Base-by-base conservation (phyloP, 2,888 invertebrate genomes). In the Crematogaster levior region DNA sequence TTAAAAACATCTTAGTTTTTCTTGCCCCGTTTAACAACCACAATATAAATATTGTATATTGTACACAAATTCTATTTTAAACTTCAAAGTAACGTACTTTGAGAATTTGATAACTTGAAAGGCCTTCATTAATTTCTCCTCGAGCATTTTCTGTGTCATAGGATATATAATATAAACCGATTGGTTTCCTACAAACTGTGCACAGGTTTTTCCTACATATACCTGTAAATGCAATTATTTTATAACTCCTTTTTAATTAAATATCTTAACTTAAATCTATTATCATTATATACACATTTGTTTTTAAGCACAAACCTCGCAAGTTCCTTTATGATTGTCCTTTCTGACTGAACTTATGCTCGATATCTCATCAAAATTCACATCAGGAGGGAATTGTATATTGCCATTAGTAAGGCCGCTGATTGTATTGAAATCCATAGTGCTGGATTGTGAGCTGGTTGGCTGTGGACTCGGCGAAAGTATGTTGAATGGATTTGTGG, bases 81-180 rank as follows among this genome's bases (percentile, higher is more conserved):
- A 34, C 18, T 37, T 58, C 9, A 12, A 34, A 66, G 34, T 61
- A 73, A 83, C 75, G 81, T 85, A 94, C 97, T 97, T 97, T 18
- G 98, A 98, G 92, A 97, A 97, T 84, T 96, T 96, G 9, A 98
- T 97, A n/a, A 98, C 98, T 87, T 97, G 96, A 89, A 98, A 97
- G 7, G 98, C 98, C 92, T 97, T 97, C 85, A 96, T 95, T 12
- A 99, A 95, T 92, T 98, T 97, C 83, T 97, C 97, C 95, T 99
- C 99, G 72, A 98, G 96, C 81, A 96, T 95, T 75, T 95, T 95
- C 93, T 98, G 98, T 0, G 97, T 97, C 86, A 96, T 96, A 66
- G 97, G 96, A 84, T 97, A 97, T 58, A 97, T 97, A 88, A 99
- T 97, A 93, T 97, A 99, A 65, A 99, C 98, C 91, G 97, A 97